Conservation (phyloP, 1,140 invertebrate genomes). For the Ericerus pela region DNA sequence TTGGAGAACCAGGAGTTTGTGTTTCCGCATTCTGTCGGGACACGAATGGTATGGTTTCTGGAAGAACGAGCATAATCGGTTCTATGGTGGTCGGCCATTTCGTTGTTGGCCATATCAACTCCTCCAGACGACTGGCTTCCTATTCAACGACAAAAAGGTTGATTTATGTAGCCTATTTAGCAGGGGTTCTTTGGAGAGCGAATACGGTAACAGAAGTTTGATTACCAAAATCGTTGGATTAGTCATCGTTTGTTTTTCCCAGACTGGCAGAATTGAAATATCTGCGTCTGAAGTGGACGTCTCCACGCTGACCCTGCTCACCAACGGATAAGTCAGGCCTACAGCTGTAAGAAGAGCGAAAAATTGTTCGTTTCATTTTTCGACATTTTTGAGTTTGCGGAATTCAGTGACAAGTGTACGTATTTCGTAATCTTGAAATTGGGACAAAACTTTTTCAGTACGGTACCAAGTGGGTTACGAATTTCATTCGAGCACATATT, state of each 20-base stretch:
- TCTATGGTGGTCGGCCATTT: conserved; percentile 1
- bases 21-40: not conserved
- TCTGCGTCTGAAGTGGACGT: not conserved
- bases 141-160: too few relatives aligned
- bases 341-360: not conserved
- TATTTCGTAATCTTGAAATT: too few relatives aligned
- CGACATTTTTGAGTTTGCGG: too few relatives aligned
- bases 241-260: not conserved
- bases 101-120: not conserved
- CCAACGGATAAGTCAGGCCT: not conserved
- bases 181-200: too few relatives aligned
- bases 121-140: not conserved
- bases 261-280: conserved; percentile 5
- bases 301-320: not conserved
- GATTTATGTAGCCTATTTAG: too few relatives aligned
- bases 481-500: too few relatives aligned
- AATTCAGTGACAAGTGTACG: too few relatives aligned
- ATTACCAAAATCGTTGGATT: not conserved
- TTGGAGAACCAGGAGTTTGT: not conserved
- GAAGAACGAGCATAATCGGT: conserved; percentile 5
- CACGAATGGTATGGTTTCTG: not conserved
- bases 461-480: too few relatives aligned
- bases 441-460: too few relatives aligned
- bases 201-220: not conserved
- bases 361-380: too few relatives aligned